Percentiles rank a stretch among this genome's conserved stretches.
These are phyloP conservation scores for Fissipunctia ypsillon DNA, from an alignment of 2,888 invertebrate genomes.

Conservation along the genomic window DNA sequence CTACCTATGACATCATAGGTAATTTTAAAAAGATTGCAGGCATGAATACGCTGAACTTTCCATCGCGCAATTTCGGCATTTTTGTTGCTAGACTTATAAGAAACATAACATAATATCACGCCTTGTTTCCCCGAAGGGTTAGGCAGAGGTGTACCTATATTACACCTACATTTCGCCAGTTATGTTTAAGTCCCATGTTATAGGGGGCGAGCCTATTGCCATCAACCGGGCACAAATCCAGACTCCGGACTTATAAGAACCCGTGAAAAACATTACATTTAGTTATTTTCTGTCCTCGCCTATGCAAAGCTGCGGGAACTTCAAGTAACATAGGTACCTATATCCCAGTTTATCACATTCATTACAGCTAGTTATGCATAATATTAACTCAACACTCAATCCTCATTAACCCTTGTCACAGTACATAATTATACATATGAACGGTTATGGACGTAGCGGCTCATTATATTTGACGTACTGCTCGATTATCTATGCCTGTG, in stretches of 20 bases:
- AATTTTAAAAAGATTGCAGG: not conserved
- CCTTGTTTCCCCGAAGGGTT: too few species aligned
- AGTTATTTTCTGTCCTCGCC: not conserved
- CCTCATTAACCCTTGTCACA: constrained; percentile 38
- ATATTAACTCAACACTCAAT: constrained; percentile 35
- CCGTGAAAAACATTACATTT: not conserved
- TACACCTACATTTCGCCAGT: too few species aligned
- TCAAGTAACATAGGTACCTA: not conserved
- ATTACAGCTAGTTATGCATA: constrained; percentile 29
- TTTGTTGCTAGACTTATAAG: too few species aligned
- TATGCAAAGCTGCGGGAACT: not conserved
- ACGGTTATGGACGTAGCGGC: not conserved
- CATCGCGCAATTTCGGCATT: not conserved
- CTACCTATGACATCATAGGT: too few species aligned
- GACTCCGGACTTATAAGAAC: too few species aligned
- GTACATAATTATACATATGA: too few species aligned
- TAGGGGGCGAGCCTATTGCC: too few species aligned
- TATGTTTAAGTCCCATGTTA: too few species aligned
- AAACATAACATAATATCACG: too few species aligned
- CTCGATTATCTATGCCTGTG: not conserved
- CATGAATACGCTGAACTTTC: not conserved
- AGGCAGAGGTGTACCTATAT: too few species aligned
- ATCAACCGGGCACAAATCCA: too few species aligned
- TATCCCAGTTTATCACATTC: constrained; percentile 2
- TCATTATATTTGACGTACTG: constrained; percentile 18